Conservation (phyloP, 2,797 vertebrate species). For the Champsocephalus gunnari region DNA sequence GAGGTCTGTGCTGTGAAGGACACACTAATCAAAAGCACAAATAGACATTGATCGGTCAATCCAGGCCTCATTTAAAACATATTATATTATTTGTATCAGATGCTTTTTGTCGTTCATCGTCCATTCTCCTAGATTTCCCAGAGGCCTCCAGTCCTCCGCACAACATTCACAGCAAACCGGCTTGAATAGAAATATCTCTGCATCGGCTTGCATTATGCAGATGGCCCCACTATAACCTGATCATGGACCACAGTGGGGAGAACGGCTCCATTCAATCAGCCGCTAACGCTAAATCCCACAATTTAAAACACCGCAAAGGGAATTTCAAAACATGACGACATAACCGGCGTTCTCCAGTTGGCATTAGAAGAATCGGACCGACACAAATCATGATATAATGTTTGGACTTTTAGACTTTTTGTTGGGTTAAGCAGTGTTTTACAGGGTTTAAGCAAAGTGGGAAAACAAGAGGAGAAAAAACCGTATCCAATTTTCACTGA, state of each 20-base stretch:
- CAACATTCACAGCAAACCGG: constrained; percentile 9
- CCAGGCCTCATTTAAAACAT: constrained; percentile 12
- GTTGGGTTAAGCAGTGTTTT: background rate
- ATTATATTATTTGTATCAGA: constrained; percentile 22
- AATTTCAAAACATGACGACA: constrained; percentile 32
- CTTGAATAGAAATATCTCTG: constrained; percentile 52
- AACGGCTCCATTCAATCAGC: constrained; percentile 47
- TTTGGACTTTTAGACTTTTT: background rate
- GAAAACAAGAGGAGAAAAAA: background rate
- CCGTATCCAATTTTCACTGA: background rate
- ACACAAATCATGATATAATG: background rate
- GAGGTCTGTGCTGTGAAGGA: too few species aligned
- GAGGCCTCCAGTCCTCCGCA: constrained; percentile 16
- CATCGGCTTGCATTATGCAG: constrained; percentile 36
- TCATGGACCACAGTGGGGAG: background rate
- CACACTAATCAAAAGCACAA: background rate
- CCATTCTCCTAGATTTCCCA: constrained; percentile 19
- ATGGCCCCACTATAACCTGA: constrained; percentile 44
- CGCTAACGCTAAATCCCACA: constrained; percentile 27
- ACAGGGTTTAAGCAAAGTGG: constrained; percentile 3
- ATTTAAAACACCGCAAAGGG: constrained; percentile 28
- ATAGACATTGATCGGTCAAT: background rate
- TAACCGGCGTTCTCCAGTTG: background rate
- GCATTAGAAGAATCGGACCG: background rate
- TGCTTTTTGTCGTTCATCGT: constrained; percentile 31